Conservation (phyloP, 2,888 invertebrate species). For the Incurvaria masculella region DNA sequence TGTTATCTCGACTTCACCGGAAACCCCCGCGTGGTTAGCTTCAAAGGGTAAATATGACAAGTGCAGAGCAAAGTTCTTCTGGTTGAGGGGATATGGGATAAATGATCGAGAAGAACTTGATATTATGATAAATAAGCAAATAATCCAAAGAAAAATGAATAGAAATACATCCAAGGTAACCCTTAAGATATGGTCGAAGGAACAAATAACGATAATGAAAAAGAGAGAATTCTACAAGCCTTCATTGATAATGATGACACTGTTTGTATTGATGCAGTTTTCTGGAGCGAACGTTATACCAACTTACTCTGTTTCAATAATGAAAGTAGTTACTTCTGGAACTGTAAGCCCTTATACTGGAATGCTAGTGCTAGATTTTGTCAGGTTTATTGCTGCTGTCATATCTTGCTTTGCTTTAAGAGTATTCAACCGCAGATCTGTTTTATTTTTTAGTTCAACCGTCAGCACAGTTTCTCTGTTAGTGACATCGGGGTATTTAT, state of each 20-base stretch:
- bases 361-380: constrained; percentile 62
- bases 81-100: constrained; percentile 52
- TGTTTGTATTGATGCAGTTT: constrained; percentile 65
- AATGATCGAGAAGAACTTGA: constrained; percentile 47
- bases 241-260: constrained; percentile 58
- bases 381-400: constrained; percentile 58
- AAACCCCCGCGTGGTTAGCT: constrained; percentile 65
- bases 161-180: constrained; percentile 27
- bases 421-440: constrained; percentile 55
- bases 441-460: constrained; percentile 58
- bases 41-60: constrained; percentile 49
- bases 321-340: constrained; percentile 56
- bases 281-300: constrained; percentile 68
- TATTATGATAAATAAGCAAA: constrained; percentile 37
- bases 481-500: constrained; percentile 40
- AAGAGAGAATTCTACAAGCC: constrained; percentile 59
- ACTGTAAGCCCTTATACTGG: constrained; percentile 59
- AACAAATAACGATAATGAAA: constrained; percentile 25
- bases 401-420: constrained; percentile 60
- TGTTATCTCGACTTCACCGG: constrained; percentile 54
- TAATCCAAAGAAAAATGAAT: constrained; percentile 37
- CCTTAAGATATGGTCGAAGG: constrained; percentile 29
- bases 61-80: constrained; percentile 56
- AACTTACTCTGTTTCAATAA: constrained; percentile 65
- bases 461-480: constrained; percentile 58